Conservation (phyloP, 1,140 invertebrate genomes). For the Drosophila sproati region DNA sequence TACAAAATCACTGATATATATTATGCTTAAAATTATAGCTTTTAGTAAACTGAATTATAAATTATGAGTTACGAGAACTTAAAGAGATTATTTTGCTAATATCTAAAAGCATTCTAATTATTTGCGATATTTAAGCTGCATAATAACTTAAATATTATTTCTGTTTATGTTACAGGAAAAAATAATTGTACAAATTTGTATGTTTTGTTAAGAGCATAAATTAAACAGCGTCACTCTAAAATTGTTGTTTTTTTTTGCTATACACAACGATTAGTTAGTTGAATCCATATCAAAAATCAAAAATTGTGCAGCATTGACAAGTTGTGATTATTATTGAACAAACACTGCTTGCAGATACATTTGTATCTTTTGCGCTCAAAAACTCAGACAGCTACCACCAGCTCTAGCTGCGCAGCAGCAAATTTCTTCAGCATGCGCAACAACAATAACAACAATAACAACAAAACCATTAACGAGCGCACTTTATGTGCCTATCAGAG, state of each 20-base stretch:
- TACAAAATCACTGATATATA: background rate
- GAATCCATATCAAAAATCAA: slow-evolving; percentile 20
- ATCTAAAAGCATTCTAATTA: too few species aligned
- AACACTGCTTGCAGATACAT: slow-evolving; percentile 23
- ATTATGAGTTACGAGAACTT: too few species aligned
- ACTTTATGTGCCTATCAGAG: slow-evolving; percentile 52
- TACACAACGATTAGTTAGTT: slow-evolving; percentile 38
- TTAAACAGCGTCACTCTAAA: slow-evolving; percentile 16
- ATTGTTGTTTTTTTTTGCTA: slow-evolving; percentile 7
- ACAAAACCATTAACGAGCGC: slow-evolving; percentile 15
- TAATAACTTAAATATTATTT: too few species aligned
- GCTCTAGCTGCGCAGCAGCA: slow-evolving; percentile 48
- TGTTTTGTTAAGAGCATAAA: background rate
- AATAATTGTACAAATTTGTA: background rate
- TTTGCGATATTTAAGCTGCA: too few species aligned
- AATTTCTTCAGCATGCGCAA: slow-evolving; percentile 37
- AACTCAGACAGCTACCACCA: slow-evolving; percentile 30
- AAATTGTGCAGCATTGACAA: slow-evolving; percentile 36
- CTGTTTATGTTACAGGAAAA: too few species aligned
- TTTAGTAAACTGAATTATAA: too few species aligned
- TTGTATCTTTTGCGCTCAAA: slow-evolving; percentile 38
- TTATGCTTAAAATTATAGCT: background rate
- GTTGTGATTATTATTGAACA: slow-evolving; percentile 46
- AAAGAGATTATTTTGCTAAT: too few species aligned
- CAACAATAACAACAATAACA: slow-evolving; percentile 29